Evolutionary conservation across 1,140 invertebrate species (phyloP), one percentile per base, ranked within the genome.

Genomic region (Elymnias hypermnestra): DNA sequence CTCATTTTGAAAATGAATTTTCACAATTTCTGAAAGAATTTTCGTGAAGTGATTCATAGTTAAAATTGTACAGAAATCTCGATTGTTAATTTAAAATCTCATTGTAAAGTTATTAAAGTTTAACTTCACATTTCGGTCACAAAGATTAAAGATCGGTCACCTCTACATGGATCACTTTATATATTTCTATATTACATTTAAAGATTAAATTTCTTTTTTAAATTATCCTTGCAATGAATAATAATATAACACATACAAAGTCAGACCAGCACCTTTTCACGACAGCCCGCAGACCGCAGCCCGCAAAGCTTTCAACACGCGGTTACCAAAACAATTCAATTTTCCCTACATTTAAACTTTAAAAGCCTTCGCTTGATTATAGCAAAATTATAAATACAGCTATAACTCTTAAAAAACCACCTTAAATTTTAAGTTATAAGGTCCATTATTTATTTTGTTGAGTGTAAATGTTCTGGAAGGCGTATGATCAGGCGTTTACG

Each of bases 291-390:
- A 58, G 33, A 63, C 70, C 68, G 42, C 63, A 58, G 28, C 58
- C 70, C 68, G 42, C 70, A 69, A 51, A 50, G 63, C 65, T 70
- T 69, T 65, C 41, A 66, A 43, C 60, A 23, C 49, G 59, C 62
- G 61, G 56, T 56, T 45, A 35, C 21, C 51, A 55, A 59, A 66
- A 65, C 62, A 66, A 74, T 74, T 72, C 68, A 72, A 75, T 75
- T 75, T 63, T 62, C 64, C 50, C 56, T 55, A 50, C 57, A 47
- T 49, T 57, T 61, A 53, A 70, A 65, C 57, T 68, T 70, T 72
- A 69, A 71, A 71, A 64, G 71, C 59, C 53, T 43, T 33, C 13
- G 7, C 49, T 38, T 59, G 49, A 65, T 63, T 49, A 57, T 49
- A 44, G 37, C 51, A 26, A 47, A 39, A 39, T 19, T 38, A 25